These are phyloP conservation scores for Apis florea DNA, from an alignment of 1,140 invertebrate genomes.

Conservation along the genomic window DNA sequence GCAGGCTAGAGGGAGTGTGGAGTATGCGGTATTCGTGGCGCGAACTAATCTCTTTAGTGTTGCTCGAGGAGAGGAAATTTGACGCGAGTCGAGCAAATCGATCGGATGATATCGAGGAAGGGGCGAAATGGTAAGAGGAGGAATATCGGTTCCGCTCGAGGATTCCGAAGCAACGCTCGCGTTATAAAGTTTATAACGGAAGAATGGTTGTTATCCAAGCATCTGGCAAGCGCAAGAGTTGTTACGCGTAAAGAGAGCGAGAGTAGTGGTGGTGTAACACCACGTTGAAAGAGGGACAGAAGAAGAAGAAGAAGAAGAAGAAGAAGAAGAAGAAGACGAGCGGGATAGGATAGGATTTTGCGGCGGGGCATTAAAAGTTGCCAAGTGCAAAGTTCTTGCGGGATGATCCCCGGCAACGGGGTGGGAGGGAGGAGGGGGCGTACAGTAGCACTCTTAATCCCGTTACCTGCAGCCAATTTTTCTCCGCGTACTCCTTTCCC, in stretches of 20 bases:
- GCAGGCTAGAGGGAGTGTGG: no score
- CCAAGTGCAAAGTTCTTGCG: constrained; percentile 78
- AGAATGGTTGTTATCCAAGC: constrained; percentile 11
- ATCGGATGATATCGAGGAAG: no score
- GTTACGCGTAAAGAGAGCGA: constrained; percentile 17
- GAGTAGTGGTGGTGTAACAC: no score
- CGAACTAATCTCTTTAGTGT: no score
- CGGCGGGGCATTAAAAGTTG: constrained; percentile 77
- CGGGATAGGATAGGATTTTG: constrained; percentile 67
- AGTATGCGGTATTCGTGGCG: no score
- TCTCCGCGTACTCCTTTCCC: constrained; percentile 52
- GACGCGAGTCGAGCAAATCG: no score
- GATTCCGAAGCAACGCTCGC: no score
- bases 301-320: constrained; percentile 15
- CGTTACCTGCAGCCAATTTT: constrained; percentile 77
- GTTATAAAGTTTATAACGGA: constrained; percentile 24
- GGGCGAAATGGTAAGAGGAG: no score
- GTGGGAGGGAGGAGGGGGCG: constrained; percentile 24
- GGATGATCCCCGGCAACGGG: constrained; percentile 73
- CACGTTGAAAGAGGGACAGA: constrained; percentile 12
- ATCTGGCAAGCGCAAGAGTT: neutral
- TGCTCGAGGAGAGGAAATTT: no score
- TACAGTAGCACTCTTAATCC: constrained; percentile 76
- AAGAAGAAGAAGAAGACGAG: no score
- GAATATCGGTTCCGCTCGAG: no score